A percentile compares a stretch with the other conserved stretches of the same genome.
phyloP scores from a whole-genome alignment of 2,888 invertebrate genomes.

The Drosophila mayaguana region DNA sequence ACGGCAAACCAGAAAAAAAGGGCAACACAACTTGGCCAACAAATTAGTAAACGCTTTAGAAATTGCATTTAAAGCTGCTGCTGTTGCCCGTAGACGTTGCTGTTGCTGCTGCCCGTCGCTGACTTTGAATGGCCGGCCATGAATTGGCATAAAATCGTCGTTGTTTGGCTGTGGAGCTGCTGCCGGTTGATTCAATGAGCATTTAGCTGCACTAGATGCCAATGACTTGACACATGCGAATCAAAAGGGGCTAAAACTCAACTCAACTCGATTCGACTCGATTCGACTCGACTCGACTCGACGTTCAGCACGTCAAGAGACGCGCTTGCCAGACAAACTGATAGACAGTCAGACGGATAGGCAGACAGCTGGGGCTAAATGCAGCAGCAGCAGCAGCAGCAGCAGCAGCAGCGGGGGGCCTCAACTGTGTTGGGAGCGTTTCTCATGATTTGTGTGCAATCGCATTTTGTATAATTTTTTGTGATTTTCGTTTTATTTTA shows the following conservation, averaged over 20 bases:
- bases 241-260: conserved; percentile 64
- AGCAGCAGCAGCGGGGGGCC: conserved; percentile 44
- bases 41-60: conserved; percentile 65
- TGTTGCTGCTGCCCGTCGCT: not conserved
- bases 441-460: conserved; percentile 66
- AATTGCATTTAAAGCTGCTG: conserved; percentile 59
- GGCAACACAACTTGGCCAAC: conserved; percentile 58
- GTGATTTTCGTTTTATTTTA: not conserved
- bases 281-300: conserved; percentile 52
- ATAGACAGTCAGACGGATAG: conserved; percentile 46
- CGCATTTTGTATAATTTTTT: conserved; percentile 58
- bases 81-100: not conserved
- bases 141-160: conserved; percentile 72
- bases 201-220: conserved; percentile 81
- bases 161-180: conserved; percentile 46
- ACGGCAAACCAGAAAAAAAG: conserved; percentile 11
- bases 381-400: conserved; percentile 53
- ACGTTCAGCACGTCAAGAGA: conserved; percentile 53
- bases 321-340: conserved; percentile 24
- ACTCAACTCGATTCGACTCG: conserved; percentile 49
- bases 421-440: conserved; percentile 51
- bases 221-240: conserved; percentile 81
- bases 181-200: conserved; percentile 66
- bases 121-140: conserved; percentile 63
- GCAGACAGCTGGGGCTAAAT: conserved; percentile 46